Base-by-base conservation (phyloP, 2,797 vertebrate species). In the Furcifer pardalis region DNA sequence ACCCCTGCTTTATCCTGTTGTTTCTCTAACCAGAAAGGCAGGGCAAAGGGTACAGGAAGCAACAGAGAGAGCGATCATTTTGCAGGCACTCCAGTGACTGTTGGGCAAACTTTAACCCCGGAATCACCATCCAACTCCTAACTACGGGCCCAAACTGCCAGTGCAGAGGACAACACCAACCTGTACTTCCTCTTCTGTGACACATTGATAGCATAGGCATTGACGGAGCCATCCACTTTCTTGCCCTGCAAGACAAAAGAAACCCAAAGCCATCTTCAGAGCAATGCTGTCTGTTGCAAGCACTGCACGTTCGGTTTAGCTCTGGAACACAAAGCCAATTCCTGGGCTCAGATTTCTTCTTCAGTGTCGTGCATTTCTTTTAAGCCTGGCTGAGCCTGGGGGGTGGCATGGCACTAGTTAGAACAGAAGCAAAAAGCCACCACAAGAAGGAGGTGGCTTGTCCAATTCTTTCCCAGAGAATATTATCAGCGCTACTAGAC, bases 121-220 rank as follows among this genome's bases (percentile, higher is more conserved):
- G 49, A 17, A 37, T 9, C 3, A 37, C 13, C 21, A 52, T 6
- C 19, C 30, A 49, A 4, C 2, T 44, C 7, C 35, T 19, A 5
- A 3, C 8, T 30, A 62, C n/a, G 76, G 23, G 52, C 68, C 52
- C 72, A 82, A 86, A 79, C 4, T n/a, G 40, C 81, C 73, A 35
- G 84, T 87, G 60, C 15, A 17, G 23, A 56, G 5, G 27, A 56
- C 17, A 56, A 15, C 8, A 44, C 94, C 49, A 89, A 99, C 98
- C 98, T 98, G 97, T 99, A 99, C 85, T 99, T 99, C 90, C 98
- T 97, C 94, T 99, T 99, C 96, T 98, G 98, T 35, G 97, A 97
- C 84, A 98, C 97, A 1, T 99, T 99, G 92, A 98, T 93, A 66
- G 98, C 98, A 7, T 97, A 97, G 0, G 98, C 98, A 2, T 99